A percentile compares a stretch with the other conserved stretches of the same genome.
Conservation (phyloP, 2,888 invertebrate genomes). For the Litoditis marina region DNA sequence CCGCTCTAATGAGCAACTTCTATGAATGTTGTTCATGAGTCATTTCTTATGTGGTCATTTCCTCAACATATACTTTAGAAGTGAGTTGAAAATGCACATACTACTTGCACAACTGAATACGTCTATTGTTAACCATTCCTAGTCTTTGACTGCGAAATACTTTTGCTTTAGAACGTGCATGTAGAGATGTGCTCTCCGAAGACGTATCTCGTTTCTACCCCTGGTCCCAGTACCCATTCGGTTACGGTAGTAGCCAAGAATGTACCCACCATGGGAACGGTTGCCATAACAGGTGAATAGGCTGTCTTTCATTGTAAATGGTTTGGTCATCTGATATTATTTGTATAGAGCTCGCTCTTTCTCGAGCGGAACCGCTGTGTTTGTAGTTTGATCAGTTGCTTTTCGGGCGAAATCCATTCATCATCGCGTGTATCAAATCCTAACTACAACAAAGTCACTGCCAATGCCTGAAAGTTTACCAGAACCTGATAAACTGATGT, state of each 20-base stretch:
- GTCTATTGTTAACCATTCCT: neutral
- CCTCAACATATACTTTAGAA: neutral
- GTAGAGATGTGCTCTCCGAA: constrained; percentile 37
- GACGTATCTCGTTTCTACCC: constrained; percentile 28
- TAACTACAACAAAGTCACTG: no score
- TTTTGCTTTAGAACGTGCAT: constrained; percentile 15
- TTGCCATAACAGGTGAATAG: constrained; percentile 30
- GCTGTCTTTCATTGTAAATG: no score
- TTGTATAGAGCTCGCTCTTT: no score
- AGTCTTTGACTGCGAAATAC: neutral
- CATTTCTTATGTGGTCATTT: neutral
- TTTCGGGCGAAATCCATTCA: no score
- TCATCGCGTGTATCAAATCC: no score
- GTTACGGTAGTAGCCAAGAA: constrained; percentile 36
- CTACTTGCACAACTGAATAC: no score
- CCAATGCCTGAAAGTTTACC: no score
- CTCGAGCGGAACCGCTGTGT: no score
- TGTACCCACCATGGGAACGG: constrained; percentile 40
- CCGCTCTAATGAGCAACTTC: no score
- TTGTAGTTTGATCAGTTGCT: no score
- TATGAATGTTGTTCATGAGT: neutral
- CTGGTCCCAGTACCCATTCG: constrained; percentile 35
- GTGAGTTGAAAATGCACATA: neutral
- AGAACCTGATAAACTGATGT: no score
- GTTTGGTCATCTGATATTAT: no score